Evolutionary conservation across 2,888 invertebrate genomes (phyloP).

Genomic region (Vanessa cardui): DNA sequence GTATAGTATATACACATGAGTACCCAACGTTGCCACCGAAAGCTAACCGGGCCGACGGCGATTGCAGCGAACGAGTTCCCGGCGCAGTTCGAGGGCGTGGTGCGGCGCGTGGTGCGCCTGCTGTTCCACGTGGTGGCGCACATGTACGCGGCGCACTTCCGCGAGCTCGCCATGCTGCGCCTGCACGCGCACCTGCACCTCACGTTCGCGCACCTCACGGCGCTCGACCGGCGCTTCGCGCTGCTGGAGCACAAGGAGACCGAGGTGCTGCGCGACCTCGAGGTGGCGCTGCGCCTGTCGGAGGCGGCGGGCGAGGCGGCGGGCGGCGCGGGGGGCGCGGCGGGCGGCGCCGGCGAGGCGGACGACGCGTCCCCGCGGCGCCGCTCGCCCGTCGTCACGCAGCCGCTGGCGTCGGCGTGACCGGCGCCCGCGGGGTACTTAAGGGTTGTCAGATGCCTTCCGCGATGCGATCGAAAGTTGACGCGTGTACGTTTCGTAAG

Average conservation of each 20-base stretch:
- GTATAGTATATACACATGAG: too few relatives aligned
- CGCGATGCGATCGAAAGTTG: slow-evolving; percentile 44
- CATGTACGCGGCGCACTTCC: slow-evolving; percentile 98
- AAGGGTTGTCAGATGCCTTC: slow-evolving; percentile 44
- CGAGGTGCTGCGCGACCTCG: slow-evolving; percentile 93
- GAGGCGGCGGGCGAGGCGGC: slow-evolving; percentile 63
- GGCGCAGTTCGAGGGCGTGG: slow-evolving; percentile 95
- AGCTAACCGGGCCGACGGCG: slow-evolving; percentile 61
- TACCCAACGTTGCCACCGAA: too few relatives aligned
- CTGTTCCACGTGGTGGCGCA: slow-evolving; percentile 99
- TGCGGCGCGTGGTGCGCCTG: slow-evolving; percentile 97
- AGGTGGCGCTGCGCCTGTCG: slow-evolving; percentile 89
- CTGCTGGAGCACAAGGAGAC: slow-evolving; percentile 98
- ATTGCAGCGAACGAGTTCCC: slow-evolving; percentile 95
- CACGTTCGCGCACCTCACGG: slow-evolving; percentile 98
- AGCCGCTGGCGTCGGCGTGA: slow-evolving; percentile 72
- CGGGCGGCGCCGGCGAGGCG: slow-evolving; percentile 67
- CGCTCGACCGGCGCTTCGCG: slow-evolving; percentile 91
- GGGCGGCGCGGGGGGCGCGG: slow-evolving; percentile 66
- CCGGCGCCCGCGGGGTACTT: slow-evolving; percentile 37
- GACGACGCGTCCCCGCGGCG: slow-evolving; percentile 82
- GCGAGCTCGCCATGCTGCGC: slow-evolving; percentile 95
- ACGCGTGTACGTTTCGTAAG: slow-evolving; percentile 52
- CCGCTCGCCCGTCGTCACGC: slow-evolving; percentile 81
- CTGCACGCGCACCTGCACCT: slow-evolving; percentile 98